These are phyloP conservation scores for Ecliptopera silaceata DNA, from an alignment of 2,888 invertebrate genomes.

Conservation along the genomic window DNA sequence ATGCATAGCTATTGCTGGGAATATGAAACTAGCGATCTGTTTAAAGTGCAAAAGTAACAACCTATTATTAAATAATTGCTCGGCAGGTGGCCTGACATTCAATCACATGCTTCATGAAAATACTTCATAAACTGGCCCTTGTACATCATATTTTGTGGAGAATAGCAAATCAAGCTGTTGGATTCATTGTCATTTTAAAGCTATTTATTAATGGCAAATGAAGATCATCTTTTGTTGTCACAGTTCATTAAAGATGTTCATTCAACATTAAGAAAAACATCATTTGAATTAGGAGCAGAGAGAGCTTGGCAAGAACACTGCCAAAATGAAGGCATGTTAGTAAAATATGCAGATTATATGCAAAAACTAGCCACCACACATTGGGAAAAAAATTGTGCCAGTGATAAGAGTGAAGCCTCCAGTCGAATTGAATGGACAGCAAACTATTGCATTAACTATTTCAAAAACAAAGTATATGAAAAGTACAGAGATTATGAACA, in stretches of 20 bases:
- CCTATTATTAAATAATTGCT: too few relatives aligned
- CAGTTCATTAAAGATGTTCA: conserved; percentile 88
- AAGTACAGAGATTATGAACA: conserved; percentile 81
- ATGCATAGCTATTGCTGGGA: too few relatives aligned
- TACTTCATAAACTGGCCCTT: too few relatives aligned
- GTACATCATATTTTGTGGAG: too few relatives aligned
- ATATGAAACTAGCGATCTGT: too few relatives aligned
- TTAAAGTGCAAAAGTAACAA: too few relatives aligned
- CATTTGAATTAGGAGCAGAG: conserved; percentile 82
- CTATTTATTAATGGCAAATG: conserved; percentile 78
- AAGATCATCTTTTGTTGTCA: conserved; percentile 85
- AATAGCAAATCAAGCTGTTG: too few relatives aligned
- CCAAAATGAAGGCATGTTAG: conserved; percentile 79
- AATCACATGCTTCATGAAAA: too few relatives aligned
- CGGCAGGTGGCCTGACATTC: too few relatives aligned
- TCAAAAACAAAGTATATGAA: conserved; percentile 74
- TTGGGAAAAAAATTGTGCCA: conserved; percentile 85
- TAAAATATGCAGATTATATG: conserved; percentile 89
- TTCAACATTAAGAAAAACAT: conserved; percentile 83
- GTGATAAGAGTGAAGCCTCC: conserved; percentile 70
- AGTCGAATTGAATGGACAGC: conserved; percentile 89
- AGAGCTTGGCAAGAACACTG: conserved; percentile 90
- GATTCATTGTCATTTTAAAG: too few relatives aligned
- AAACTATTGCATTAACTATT: conserved; percentile 85
- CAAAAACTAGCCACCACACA: conserved; percentile 86